These are phyloP conservation scores for Phrynocephalus vlangalii DNA, from an alignment of 2,797 vertebrate species.

Conservation along the genomic window DNA sequence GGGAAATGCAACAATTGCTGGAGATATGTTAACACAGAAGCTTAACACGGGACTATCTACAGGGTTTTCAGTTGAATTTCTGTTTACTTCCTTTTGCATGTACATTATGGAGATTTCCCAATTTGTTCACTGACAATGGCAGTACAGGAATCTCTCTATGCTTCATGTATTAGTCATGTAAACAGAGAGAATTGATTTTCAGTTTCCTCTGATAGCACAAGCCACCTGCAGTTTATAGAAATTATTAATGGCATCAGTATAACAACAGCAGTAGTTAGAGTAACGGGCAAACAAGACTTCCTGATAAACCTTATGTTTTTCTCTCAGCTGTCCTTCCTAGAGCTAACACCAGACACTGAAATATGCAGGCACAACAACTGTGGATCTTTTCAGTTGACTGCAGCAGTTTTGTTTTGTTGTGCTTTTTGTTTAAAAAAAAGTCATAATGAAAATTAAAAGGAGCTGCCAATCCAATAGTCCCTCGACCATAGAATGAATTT, in stretches of 20 bases:
- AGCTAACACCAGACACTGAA: background rate
- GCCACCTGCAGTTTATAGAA: background rate
- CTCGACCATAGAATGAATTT: conserved; percentile 33
- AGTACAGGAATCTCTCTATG: conserved; percentile 4
- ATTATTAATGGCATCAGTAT: conserved; percentile 5
- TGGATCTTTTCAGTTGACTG: background rate
- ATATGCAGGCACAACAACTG: background rate
- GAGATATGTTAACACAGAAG: background rate
- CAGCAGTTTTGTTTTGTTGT: background rate
- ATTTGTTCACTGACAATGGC: background rate
- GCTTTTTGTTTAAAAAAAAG: background rate
- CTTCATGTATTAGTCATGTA: background rate
- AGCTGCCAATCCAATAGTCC: background rate
- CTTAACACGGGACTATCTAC: accelerated
- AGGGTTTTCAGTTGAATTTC: background rate
- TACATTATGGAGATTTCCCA: background rate
- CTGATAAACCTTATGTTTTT: background rate
- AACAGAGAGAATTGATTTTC: background rate
- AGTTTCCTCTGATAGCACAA: background rate
- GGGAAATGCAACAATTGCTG: conserved; percentile 33
- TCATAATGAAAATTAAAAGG: conserved; percentile 26
- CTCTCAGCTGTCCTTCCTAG: background rate
- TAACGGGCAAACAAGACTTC: background rate
- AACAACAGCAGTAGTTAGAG: background rate
- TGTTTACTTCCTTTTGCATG: conserved; percentile 18